A percentile compares a stretch with the other conserved stretches of the same genome.
These are phyloP conservation scores for Plemyria rubiginata DNA, from an alignment of 2,888 invertebrate species.

Conservation along the genomic window DNA sequence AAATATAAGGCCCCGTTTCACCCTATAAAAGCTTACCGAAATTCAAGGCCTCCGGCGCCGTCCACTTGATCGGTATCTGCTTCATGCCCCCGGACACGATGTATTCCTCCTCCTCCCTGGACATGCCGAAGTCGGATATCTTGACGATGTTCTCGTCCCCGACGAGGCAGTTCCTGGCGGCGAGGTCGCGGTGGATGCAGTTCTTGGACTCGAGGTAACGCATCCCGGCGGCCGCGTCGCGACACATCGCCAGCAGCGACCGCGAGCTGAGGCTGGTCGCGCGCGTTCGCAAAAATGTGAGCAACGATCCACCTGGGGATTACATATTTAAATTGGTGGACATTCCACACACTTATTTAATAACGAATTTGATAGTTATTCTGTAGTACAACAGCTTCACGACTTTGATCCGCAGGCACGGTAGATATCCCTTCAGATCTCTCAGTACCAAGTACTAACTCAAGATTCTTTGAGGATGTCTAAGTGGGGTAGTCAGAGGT, in stretches of 20 bases:
- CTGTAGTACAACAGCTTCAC: too few species aligned
- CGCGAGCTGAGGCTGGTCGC: slow-evolving; percentile 86
- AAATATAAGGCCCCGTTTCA: too few species aligned
- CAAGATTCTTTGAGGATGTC: too few species aligned
- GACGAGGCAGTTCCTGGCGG: slow-evolving; percentile 96
- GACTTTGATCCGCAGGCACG: too few species aligned
- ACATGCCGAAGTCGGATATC: slow-evolving; percentile 99
- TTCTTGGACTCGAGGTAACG: slow-evolving; percentile 97
- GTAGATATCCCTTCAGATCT: too few species aligned
- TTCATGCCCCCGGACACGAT: slow-evolving; percentile 99
- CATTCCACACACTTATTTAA: too few species aligned
- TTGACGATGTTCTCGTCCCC: slow-evolving; percentile 95
- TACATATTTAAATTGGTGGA: too few species aligned
- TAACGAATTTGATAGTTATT: too few species aligned
- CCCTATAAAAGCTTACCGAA: slow-evolving; percentile 91
- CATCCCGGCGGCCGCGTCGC: slow-evolving; percentile 97
- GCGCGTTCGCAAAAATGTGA: slow-evolving; percentile 94
- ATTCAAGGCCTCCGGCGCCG: slow-evolving; percentile 97
- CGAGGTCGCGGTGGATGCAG: slow-evolving; percentile 98
- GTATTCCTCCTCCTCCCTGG: slow-evolving; percentile 97
- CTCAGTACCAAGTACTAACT: too few species aligned
- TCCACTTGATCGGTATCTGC: slow-evolving; percentile 99
- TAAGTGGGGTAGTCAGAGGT: too few species aligned
- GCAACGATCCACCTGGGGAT: slow-evolving; percentile 91
- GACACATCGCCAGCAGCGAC: slow-evolving; percentile 94